Evolutionary conservation across 2,797 vertebrate species (phyloP).

Genomic region (Neosalanx taihuensis): DNA sequence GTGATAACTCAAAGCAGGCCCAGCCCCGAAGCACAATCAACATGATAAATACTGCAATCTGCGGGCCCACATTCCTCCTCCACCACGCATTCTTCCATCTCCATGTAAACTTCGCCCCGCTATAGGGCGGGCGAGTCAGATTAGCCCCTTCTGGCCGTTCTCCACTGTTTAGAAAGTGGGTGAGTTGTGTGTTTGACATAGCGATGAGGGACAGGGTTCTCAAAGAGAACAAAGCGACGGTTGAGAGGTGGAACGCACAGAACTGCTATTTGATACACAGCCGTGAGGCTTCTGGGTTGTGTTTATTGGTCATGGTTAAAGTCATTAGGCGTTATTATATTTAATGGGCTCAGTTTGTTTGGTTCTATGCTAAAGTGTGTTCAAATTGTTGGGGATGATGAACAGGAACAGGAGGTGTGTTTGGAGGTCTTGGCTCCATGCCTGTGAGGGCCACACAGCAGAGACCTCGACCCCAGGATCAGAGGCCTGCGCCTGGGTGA

Average conservation of each 20-base stretch:
- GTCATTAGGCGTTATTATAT: neutral
- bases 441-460: constrained; percentile 45
- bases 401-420: no score
- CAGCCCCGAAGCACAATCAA: constrained; percentile 21
- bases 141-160: neutral
- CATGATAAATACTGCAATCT: constrained; percentile 35
- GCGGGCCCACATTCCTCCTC: constrained; percentile 27
- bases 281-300: no score
- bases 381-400: no score
- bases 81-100: constrained; percentile 20
- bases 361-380: neutral
- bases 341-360: neutral
- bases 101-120: constrained; percentile 9
- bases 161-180: neutral
- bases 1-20: constrained; percentile 54
- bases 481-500: constrained; percentile 51
- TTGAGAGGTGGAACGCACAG: constrained; percentile 3
- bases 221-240: constrained; percentile 2
- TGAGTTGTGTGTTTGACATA: constrained; percentile 23
- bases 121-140: constrained; percentile 17
- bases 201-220: constrained; percentile 10
- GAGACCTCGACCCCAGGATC: constrained; percentile 54
- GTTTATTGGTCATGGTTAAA: no score
- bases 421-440: constrained; percentile 24
- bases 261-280: neutral